Evolutionary conservation across 2,797 vertebrate species (phyloP).

Genomic region (Okamejei kenojei): DNA sequence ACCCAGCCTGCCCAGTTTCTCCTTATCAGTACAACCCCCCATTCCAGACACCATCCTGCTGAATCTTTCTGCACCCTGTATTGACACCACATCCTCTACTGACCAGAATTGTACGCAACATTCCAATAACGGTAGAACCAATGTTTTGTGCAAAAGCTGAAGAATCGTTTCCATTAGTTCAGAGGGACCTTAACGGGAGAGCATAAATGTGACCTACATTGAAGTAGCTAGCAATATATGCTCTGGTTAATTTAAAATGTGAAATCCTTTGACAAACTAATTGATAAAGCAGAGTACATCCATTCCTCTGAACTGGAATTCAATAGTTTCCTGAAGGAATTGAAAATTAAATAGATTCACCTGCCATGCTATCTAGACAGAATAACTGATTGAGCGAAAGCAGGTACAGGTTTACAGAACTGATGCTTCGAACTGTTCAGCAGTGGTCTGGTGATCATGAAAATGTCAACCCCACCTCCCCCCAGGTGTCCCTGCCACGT

Average conservation of each 20-base stretch:
- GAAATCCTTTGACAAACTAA: not conserved
- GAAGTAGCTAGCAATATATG: no score
- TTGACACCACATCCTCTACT: no score
- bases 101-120: no score
- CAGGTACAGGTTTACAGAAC: not conserved
- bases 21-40: no score
- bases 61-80: no score
- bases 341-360: not conserved
- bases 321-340: not conserved
- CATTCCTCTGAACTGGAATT: not conserved
- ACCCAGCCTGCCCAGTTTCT: no score
- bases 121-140: no score
- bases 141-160: not conserved
- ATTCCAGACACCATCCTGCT: no score
- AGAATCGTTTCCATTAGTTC: not conserved
- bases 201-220: not conserved
- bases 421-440: not conserved
- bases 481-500: no score
- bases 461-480: not conserved
- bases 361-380: not conserved
- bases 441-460: not conserved
- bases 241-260: not conserved
- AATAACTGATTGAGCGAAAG: not conserved
- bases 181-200: not conserved
- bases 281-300: not conserved